Evolutionary conservation across 2,113 vertebrate genomes (phyloP).

Genomic region (Psilopogon haemacephalus): DNA sequence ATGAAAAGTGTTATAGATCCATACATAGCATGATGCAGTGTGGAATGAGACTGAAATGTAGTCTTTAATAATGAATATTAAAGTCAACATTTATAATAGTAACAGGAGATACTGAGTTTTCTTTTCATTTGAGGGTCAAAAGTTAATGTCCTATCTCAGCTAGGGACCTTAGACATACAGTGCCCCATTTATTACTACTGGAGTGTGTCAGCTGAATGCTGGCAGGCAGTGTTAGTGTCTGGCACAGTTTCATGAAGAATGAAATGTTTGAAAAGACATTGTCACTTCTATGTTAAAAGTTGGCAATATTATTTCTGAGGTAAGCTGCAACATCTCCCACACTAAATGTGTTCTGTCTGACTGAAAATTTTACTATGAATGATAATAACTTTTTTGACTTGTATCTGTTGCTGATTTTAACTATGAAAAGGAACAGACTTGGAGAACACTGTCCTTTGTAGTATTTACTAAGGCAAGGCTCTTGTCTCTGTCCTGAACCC

Average conservation of each 20-base stretch:
- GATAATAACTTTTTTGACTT: neutral
- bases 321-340: neutral
- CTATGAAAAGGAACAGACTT: neutral
- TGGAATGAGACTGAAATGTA: slow-evolving; percentile 40
- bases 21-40: neutral
- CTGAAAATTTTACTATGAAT: neutral
- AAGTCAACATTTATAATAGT: slow-evolving; percentile 66
- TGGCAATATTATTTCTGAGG: neutral
- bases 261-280: neutral
- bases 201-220: neutral
- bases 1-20: slow-evolving; percentile 42
- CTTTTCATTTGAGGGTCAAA: slow-evolving; percentile 66
- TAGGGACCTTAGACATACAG: slow-evolving; percentile 39
- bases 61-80: slow-evolving; percentile 62
- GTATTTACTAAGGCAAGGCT: neutral
- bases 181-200: slow-evolving; percentile 44
- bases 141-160: slow-evolving; percentile 49
- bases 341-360: neutral
- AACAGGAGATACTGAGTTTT: slow-evolving; percentile 62
- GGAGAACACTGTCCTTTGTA: neutral
- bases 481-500: neutral
- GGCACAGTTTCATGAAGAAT: neutral
- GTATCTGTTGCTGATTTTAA: neutral
- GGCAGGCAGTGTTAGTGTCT: neutral
- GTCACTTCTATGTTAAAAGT: neutral